Conservation (phyloP, 2,113 vertebrate genomes). For the Scytalopus superciliaris region DNA sequence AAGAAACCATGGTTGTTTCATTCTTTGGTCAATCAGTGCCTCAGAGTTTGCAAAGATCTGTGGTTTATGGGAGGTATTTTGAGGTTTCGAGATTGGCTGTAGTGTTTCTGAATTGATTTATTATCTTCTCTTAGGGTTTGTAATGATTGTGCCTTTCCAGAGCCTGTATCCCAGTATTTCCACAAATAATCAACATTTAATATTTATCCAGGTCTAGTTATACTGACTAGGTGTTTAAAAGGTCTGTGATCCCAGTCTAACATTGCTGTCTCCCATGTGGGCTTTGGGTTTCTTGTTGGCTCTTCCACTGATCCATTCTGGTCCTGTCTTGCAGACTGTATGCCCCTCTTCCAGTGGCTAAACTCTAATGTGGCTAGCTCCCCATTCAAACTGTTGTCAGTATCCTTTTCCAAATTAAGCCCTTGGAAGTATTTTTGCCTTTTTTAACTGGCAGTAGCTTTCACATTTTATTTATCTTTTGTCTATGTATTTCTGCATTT, state of each 20-base stretch:
- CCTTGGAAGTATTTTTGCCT: not conserved
- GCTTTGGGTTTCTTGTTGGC: not conserved
- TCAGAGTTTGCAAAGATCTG: not conserved
- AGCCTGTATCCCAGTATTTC: not conserved
- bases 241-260: not conserved
- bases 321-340: not conserved
- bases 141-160: not conserved
- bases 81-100: not conserved
- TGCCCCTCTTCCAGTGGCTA: not conserved
- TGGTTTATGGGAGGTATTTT: not conserved
- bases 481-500: not conserved
- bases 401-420: not conserved
- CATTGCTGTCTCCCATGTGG: not conserved
- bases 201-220: not conserved
- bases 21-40: not conserved
- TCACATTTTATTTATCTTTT: not conserved
- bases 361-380: accelerated
- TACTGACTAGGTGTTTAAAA: not conserved
- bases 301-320: not conserved
- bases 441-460: not conserved
- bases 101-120: not conserved
- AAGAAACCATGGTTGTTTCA: not conserved
- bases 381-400: not conserved
- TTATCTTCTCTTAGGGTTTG: not conserved
- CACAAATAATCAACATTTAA: not conserved